phyloP scores from a whole-genome alignment of 2,888 invertebrate genomes.

The Cyclophora albipunctata region DNA sequence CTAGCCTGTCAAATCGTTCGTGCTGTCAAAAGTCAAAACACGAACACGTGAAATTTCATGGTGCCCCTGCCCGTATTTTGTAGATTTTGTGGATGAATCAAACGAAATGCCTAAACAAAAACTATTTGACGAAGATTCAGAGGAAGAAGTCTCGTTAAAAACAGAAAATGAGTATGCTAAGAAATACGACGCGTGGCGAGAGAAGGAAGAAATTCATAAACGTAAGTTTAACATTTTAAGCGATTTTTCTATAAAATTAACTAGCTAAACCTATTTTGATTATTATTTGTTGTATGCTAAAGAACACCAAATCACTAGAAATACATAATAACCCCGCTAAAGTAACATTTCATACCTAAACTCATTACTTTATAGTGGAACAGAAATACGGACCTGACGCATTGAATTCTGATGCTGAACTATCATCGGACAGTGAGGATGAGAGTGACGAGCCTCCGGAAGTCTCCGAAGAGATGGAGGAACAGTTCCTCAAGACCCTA shows the following conservation, averaged over 20 bases:
- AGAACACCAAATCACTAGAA: not conserved
- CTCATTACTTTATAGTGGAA: slow-evolving; percentile 74
- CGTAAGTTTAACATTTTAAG: slow-evolving; percentile 62
- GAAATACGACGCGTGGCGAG: slow-evolving; percentile 87
- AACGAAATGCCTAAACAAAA: slow-evolving; percentile 42
- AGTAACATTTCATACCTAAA: not conserved
- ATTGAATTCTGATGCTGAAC: slow-evolving; percentile 55
- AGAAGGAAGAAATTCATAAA: slow-evolving; percentile 90
- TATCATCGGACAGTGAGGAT: slow-evolving; percentile 76
- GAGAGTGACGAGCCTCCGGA: slow-evolving; percentile 78
- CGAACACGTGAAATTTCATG: too few relatives aligned
- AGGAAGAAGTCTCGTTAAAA: slow-evolving; percentile 74
- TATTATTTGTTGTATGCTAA: not conserved
- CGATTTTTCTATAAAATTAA: not conserved
- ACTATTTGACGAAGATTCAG: slow-evolving; percentile 75
- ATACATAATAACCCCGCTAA: not conserved
- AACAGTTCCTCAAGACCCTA: slow-evolving; percentile 90
- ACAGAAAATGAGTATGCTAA: slow-evolving; percentile 89
- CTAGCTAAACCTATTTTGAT: not conserved
- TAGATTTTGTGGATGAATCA: not conserved
- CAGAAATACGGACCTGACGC: slow-evolving; percentile 81
- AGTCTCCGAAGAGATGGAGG: slow-evolving; percentile 80
- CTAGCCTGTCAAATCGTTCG: too few relatives aligned
- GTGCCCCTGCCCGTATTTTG: too few relatives aligned
- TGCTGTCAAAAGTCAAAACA: not conserved